Percentiles rank a stretch among this genome's conserved stretches.
phyloP scores from a whole-genome alignment of 2,113 vertebrate genomes.

The Plecotus auritus region DNA sequence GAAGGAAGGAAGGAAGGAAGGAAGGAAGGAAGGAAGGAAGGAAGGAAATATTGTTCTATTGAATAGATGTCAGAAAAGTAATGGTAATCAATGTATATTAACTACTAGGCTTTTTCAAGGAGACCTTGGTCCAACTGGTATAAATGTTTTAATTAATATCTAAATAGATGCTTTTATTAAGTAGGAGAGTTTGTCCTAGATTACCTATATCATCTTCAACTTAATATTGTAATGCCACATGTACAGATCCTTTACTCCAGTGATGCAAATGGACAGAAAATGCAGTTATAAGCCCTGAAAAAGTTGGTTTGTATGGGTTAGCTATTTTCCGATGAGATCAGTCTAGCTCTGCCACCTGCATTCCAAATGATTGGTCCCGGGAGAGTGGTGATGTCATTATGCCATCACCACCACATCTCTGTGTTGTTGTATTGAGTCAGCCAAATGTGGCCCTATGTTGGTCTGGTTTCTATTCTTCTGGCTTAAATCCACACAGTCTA shows the following conservation, averaged over 20 bases:
- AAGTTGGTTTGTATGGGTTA: background rate
- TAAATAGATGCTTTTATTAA: background rate
- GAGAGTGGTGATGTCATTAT: slow-evolving; percentile 61
- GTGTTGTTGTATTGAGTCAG: slow-evolving; percentile 65
- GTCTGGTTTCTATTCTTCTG: slow-evolving; percentile 34
- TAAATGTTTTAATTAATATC: background rate
- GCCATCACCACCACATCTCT: slow-evolving; percentile 55
- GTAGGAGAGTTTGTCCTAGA: background rate
- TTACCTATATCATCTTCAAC: background rate
- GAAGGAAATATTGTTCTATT: background rate
- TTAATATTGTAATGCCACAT: background rate
- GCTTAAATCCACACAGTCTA: background rate
- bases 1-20: background rate
- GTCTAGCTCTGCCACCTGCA: slow-evolving; percentile 63
- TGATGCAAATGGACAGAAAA: background rate
- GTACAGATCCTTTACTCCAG: background rate
- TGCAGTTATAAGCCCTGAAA: background rate
- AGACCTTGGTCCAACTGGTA: background rate
- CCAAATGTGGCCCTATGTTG: slow-evolving; percentile 35
- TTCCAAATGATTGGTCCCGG: slow-evolving; percentile 58
- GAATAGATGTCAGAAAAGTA: background rate
- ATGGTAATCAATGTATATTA: background rate
- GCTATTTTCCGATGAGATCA: slow-evolving; percentile 64
- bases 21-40: background rate
- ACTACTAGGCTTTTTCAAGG: background rate